These are phyloP conservation scores for Plodia interpunctella DNA, from an alignment of 1,140 invertebrate species.

Conservation along the genomic window DNA sequence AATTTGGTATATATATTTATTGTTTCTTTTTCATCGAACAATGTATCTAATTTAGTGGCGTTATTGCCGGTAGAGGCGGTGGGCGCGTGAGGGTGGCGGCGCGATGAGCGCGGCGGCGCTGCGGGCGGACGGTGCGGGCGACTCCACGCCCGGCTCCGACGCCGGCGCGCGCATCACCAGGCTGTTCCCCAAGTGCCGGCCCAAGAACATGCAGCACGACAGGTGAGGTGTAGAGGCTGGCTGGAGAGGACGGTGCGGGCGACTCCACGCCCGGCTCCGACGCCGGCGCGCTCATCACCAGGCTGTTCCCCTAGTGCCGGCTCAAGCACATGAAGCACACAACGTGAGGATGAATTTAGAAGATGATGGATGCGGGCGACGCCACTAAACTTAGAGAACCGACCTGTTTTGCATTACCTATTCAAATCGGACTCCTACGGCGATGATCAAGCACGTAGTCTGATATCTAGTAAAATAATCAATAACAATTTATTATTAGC, in stretches of 20 bases:
- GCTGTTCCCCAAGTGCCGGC: constrained; percentile 90
- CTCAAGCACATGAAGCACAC: constrained; percentile 81
- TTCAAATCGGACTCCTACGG: too few relatives aligned
- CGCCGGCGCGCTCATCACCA: constrained; percentile 85
- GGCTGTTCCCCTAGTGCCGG: constrained; percentile 89
- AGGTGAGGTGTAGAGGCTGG: constrained; percentile 28
- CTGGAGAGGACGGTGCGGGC: constrained; percentile 43
- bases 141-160: constrained; percentile 72
- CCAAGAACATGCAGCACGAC: constrained; percentile 79
- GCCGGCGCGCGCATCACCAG: constrained; percentile 86
- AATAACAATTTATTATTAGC: too few relatives aligned
- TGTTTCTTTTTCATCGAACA: not conserved
- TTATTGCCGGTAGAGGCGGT: constrained; percentile 57
- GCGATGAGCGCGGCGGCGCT: constrained; percentile 66
- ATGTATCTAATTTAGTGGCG: constrained; percentile 28
- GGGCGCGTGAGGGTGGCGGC: constrained; percentile 51
- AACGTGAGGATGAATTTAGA: too few relatives aligned
- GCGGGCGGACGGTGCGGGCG: constrained; percentile 56
- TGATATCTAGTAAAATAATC: too few relatives aligned
- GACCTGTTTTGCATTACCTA: too few relatives aligned
- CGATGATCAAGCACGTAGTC: too few relatives aligned
- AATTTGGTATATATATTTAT: not conserved
- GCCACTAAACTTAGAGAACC: too few relatives aligned
- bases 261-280: constrained; percentile 71
- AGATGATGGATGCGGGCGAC: too few relatives aligned